Base-by-base conservation (phyloP, 92 coral and sea anemone species). In the Porites rus region DNA sequence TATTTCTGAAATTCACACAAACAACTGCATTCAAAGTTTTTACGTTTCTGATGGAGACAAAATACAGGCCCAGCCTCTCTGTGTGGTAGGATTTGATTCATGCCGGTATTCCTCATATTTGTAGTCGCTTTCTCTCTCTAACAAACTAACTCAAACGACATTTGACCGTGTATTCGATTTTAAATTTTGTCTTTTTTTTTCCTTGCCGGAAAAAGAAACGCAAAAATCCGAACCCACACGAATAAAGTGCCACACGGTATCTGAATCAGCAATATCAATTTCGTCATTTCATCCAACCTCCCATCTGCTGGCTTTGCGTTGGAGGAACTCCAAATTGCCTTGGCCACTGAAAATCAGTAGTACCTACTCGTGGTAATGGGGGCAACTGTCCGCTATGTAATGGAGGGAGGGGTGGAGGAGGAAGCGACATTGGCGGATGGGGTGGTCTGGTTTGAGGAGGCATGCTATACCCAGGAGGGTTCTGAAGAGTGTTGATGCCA, bases 201-300 rank as follows among this genome's bases (percentile, higher is more conserved):
- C 4, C 31, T 28, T 28, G 31, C 31, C 0, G 31, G 3, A 2
- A 28, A 28, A 28, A 28, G 31, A 28, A 28, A 28, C 31, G 31
- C 31, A 28, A 28, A 28, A 28, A 28, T 28, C 31, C 31, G 31
- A 28, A 28, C 31, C 31, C 46, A 38, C 46, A 38, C 46, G 46
- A 59, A 11, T 59, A 11, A 70, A 13, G 9, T 11, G 18, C 14
- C 51, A 38, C 14, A 70, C 43, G 9, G 19, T 18, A 28, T 11
- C 43, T 1, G 1, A 4, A 50, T 10, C 20, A 10, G 28, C 9
- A 10, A 58, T 12, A 4, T 9, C 71, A 5, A 70, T 9, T 19
- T 59, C 24, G 84, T 87, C 91, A 92, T 16, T 97, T 91, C 98
- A 97, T 95, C 99, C 99, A 97, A 3, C 99, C 99, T 62, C 99